phyloP scores from a whole-genome alignment of 2,113 vertebrate genomes.

The Zootoca vivipara region DNA sequence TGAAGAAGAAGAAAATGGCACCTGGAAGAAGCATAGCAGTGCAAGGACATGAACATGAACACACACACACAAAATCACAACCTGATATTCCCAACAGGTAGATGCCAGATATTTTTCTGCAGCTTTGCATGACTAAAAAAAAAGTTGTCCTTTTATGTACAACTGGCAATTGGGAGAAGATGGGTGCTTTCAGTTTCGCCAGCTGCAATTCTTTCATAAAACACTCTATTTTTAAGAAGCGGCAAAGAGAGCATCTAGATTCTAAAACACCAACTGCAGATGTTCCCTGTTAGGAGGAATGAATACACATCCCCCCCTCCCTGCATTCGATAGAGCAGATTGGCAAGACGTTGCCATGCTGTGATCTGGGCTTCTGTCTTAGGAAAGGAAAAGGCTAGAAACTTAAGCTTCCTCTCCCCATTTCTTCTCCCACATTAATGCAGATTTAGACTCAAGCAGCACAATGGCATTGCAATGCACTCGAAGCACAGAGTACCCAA shows the following conservation, averaged over 20 bases:
- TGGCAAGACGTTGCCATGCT: slow-evolving; percentile 9
- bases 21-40: no score
- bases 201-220: neutral
- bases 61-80: neutral
- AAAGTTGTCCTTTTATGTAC: neutral
- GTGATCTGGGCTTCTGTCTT: neutral
- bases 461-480: neutral
- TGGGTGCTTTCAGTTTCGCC: neutral
- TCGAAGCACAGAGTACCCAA: neutral
- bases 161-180: neutral
- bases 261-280: slow-evolving; percentile 17
- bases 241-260: slow-evolving; percentile 11
- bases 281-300: neutral
- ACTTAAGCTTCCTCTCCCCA: neutral
- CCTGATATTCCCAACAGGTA: neutral
- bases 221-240: slow-evolving; percentile 27
- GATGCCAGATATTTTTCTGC: neutral
- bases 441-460: neutral
- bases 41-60: no score
- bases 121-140: neutral
- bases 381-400: neutral
- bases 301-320: neutral
- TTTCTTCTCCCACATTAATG: slow-evolving; percentile 24
- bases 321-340: neutral
- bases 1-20: no score